Conservation (phyloP, 2,113 vertebrate genomes). For the Heterotis niloticus region DNA sequence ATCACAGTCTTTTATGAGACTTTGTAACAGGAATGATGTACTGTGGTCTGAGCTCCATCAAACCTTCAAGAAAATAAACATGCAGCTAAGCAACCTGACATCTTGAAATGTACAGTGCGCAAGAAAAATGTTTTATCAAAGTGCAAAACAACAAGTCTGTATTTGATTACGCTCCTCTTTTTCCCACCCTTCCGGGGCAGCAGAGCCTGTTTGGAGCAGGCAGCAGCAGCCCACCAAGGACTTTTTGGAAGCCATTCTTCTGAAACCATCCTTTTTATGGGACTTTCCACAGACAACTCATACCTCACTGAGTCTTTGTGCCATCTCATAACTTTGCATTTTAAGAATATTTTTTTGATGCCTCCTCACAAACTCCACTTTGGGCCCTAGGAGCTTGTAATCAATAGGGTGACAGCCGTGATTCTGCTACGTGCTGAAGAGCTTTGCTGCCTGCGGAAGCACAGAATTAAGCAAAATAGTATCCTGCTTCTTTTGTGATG, state of each 20-base stretch:
- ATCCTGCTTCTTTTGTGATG: not conserved
- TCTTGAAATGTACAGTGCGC: too few relatives aligned
- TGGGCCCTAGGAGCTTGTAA: not conserved
- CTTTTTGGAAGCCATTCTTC: too few relatives aligned
- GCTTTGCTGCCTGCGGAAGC: not conserved
- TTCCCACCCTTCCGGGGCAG: too few relatives aligned
- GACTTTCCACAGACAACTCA: too few relatives aligned
- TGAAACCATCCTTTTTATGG: too few relatives aligned
- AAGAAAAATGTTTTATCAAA: too few relatives aligned
- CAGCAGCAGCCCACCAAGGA: too few relatives aligned
- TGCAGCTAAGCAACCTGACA: too few relatives aligned
- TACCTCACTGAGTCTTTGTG: too few relatives aligned
- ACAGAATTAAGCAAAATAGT: not conserved
- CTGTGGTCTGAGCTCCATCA: not conserved
- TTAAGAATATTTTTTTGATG: not conserved
- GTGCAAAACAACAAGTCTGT: too few relatives aligned
- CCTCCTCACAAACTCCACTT: not conserved
- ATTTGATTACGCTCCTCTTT: too few relatives aligned
- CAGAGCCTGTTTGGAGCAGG: too few relatives aligned
- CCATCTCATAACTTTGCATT: not conserved
- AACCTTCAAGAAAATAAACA: conserved; percentile 6
- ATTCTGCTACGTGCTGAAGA: not conserved
- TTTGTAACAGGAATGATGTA: not conserved
- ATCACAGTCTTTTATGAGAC: conserved; percentile 2
- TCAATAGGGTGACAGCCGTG: not conserved